Evolutionary conservation across 92 coral and sea anemone species (phyloP).

Genomic region (Heteractis magnifica): DNA sequence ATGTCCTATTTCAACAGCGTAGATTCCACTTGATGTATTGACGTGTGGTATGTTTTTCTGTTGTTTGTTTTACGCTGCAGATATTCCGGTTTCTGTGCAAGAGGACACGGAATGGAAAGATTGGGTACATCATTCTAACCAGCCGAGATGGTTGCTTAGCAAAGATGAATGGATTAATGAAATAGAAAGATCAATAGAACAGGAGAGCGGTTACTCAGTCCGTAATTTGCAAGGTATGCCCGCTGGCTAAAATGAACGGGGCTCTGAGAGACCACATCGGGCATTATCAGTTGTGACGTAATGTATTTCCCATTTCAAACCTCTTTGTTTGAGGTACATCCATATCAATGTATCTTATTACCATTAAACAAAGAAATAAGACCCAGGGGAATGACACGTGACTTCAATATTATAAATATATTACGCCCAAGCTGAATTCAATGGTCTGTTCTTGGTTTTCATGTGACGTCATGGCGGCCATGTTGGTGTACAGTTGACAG

Average conservation of each 20-base stretch:
- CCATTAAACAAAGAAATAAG: too few species aligned
- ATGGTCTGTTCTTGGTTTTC: too few species aligned
- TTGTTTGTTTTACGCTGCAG: neutral
- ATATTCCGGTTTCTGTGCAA: neutral
- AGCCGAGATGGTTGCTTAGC: neutral
- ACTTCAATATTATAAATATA: too few species aligned
- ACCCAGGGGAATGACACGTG: too few species aligned
- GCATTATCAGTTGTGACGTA: neutral
- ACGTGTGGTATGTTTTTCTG: neutral
- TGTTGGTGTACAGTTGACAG: too few species aligned
- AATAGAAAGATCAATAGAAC: neutral
- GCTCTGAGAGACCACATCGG: neutral
- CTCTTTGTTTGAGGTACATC: too few species aligned
- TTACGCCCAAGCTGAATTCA: too few species aligned
- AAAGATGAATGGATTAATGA: neutral
- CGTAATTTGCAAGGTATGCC: neutral
- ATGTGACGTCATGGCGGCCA: too few species aligned
- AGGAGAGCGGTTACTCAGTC: neutral
- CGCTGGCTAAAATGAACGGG: neutral
- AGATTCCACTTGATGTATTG: too few species aligned
- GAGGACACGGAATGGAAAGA: conserved; percentile 12
- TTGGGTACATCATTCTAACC: conserved; percentile 11
- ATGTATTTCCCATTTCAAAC: too few species aligned
- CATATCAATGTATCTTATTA: too few species aligned
- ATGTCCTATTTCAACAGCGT: too few species aligned